Evolutionary conservation across 2,888 invertebrate species (phyloP).

Genomic region (Steinernema hermaphroditum): DNA sequence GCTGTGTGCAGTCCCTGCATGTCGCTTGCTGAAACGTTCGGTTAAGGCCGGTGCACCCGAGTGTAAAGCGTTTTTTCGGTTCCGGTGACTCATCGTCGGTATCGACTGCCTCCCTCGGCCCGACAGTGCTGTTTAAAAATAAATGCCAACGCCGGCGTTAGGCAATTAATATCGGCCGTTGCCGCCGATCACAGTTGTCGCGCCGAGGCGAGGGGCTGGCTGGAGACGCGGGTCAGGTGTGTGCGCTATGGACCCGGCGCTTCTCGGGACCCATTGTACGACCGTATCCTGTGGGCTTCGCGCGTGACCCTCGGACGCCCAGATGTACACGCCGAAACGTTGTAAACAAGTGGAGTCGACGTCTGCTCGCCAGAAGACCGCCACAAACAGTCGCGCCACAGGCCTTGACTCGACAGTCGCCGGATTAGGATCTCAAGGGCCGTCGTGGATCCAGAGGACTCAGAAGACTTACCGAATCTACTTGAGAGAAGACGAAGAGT

Average conservation of each 20-base stretch:
- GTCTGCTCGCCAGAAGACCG: constrained; percentile 27
- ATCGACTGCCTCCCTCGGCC: background rate
- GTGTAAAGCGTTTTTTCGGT: constrained; percentile 11
- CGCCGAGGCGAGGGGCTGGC: background rate
- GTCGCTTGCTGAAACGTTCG: constrained; percentile 65
- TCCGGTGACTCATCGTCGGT: constrained; percentile 16
- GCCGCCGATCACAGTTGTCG: constrained; percentile 33
- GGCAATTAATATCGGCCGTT: constrained; percentile 45
- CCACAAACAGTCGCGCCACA: constrained; percentile 24
- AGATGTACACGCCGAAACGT: constrained; percentile 16
- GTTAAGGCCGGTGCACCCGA: no score
- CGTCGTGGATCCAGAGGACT: background rate
- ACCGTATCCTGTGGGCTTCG: constrained; percentile 16
- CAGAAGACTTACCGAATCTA: constrained; percentile 23
- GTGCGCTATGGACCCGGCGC: constrained; percentile 11
- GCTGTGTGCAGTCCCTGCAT: constrained; percentile 64
- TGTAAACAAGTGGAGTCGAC: constrained; percentile 26
- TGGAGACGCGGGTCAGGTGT: constrained; percentile 17
- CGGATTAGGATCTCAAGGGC: background rate
- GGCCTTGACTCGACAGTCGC: background rate
- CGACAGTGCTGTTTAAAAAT: constrained; percentile 21
- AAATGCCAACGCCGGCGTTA: constrained; percentile 34
- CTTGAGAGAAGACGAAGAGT: background rate
- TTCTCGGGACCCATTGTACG: constrained; percentile 14
- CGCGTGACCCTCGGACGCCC: background rate